phyloP scores from a whole-genome alignment of 2,797 vertebrate genomes.

The Tympanoctomys barrerae region DNA sequence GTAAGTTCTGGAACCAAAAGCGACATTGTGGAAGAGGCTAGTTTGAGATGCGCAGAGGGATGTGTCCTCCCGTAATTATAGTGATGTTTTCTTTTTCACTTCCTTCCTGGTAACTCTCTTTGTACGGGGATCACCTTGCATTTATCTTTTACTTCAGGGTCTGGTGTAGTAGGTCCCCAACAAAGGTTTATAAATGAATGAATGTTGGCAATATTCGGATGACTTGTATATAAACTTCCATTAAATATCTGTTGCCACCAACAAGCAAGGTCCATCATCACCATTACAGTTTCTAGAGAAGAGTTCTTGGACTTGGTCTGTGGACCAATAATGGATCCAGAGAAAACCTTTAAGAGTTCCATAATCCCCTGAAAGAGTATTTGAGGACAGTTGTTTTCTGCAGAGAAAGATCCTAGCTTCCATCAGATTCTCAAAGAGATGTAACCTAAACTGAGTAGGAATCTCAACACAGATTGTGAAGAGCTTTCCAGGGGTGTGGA shows the following conservation, averaged over 20 bases:
- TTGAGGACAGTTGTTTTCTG: neutral
- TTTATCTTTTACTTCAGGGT: neutral
- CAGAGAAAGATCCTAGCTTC: slow-evolving; percentile 23
- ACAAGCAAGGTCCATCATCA: neutral
- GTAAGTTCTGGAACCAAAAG: neutral
- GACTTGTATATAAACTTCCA: neutral
- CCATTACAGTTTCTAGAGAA: neutral
- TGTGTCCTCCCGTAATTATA: neutral
- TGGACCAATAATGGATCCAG: neutral
- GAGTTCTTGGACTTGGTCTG: neutral
- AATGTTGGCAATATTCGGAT: neutral
- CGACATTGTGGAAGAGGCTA: neutral
- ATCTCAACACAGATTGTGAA: neutral
- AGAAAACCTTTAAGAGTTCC: neutral
- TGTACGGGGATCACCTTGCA: neutral
- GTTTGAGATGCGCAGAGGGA: neutral
- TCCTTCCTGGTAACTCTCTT: neutral
- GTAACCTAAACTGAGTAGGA: neutral
- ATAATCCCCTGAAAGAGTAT: neutral
- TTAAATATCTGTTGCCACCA: neutral
- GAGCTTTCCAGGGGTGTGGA: neutral
- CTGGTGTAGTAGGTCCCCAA: neutral
- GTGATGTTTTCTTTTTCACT: neutral
- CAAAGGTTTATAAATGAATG: neutral
- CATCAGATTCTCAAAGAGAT: neutral